These are phyloP conservation scores for Bembecia ichneumoniformis DNA, from an alignment of 2,888 invertebrate genomes.

Conservation along the genomic window DNA sequence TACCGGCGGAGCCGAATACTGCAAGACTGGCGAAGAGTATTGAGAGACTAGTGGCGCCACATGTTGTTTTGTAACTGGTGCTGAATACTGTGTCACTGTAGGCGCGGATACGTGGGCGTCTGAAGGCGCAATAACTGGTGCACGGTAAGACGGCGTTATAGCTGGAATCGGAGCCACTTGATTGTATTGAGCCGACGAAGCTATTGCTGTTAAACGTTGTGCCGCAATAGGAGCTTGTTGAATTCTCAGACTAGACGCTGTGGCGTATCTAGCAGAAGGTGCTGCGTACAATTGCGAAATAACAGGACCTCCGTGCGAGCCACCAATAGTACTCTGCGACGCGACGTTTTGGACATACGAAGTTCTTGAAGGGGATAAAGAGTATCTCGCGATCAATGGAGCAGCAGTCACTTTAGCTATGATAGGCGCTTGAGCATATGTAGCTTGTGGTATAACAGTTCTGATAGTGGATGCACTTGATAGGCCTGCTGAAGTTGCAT, in stretches of 20 bases:
- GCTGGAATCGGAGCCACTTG: conserved; percentile 13
- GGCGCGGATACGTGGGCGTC: conserved; percentile 12
- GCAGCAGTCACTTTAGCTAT: conserved; percentile 62
- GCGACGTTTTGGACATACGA: conserved; percentile 45
- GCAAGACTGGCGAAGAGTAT: conserved; percentile 18
- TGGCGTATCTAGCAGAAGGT: conserved; percentile 45
- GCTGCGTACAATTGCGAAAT: conserved; percentile 61
- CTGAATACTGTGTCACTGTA: conserved; percentile 12
- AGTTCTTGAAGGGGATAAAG: conserved; percentile 42
- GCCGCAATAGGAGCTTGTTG: conserved; percentile 27
- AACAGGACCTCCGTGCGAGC: conserved; percentile 51
- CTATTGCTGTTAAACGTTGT: conserved; percentile 15
- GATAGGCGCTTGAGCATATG: conserved; percentile 68
- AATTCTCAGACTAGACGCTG: conserved; percentile 38
- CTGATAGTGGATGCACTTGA: conserved; percentile 42
- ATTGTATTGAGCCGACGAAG: conserved; percentile 29
- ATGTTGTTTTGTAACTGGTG: conserved; percentile 23
- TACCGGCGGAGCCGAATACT: conserved; percentile 15
- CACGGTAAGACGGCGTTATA: conserved; percentile 12
- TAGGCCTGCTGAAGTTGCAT: conserved; percentile 67
- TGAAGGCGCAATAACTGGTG: conserved; percentile 23
- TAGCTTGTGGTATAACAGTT: conserved; percentile 51
- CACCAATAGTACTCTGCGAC: conserved; percentile 39
- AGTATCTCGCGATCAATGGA: conserved; percentile 51
- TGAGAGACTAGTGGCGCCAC: conserved; percentile 12